phyloP scores from a whole-genome alignment of 2,888 invertebrate species.

The Scaptomyza caliginosa region DNA sequence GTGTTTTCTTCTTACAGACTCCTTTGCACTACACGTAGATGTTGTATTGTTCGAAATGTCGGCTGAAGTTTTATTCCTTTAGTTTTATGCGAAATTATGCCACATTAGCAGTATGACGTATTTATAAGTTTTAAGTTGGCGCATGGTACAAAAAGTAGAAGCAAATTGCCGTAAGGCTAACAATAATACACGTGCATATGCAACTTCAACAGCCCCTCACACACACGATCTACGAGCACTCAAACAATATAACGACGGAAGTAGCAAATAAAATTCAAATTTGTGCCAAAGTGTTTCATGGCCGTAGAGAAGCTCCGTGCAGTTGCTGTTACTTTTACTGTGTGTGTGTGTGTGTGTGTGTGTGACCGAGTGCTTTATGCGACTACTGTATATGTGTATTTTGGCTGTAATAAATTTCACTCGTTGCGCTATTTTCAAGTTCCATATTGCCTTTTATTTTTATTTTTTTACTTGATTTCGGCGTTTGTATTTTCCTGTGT shows the following conservation, averaged over 20 bases:
- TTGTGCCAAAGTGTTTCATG: slow-evolving; percentile 78
- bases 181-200: slow-evolving; percentile 50
- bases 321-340: slow-evolving; percentile 31
- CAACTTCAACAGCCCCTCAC: slow-evolving; percentile 43
- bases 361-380: slow-evolving; percentile 53
- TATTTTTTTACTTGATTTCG: slow-evolving; percentile 39
- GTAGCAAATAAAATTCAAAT: slow-evolving; percentile 80
- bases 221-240: slow-evolving; percentile 29
- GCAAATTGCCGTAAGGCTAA: slow-evolving; percentile 51
- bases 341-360: slow-evolving; percentile 20
- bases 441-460: slow-evolving; percentile 65
- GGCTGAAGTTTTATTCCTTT: slow-evolving; percentile 33
- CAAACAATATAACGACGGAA: slow-evolving; percentile 75
- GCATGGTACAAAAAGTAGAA: slow-evolving; percentile 29
- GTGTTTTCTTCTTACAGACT: slow-evolving; percentile 22
- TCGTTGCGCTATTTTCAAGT: slow-evolving; percentile 47
- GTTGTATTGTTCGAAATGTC: slow-evolving; percentile 26
- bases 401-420: slow-evolving; percentile 62
- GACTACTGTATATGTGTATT: slow-evolving; percentile 28
- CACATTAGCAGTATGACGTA: slow-evolving; percentile 68
- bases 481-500: background rate
- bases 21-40: background rate
- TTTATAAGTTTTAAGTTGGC: slow-evolving; percentile 68
- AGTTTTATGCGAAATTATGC: slow-evolving; percentile 59
- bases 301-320: slow-evolving; percentile 35